These are phyloP conservation scores for Berghia stephanieae DNA, from an alignment of 1,140 invertebrate species.

Conservation along the genomic window DNA sequence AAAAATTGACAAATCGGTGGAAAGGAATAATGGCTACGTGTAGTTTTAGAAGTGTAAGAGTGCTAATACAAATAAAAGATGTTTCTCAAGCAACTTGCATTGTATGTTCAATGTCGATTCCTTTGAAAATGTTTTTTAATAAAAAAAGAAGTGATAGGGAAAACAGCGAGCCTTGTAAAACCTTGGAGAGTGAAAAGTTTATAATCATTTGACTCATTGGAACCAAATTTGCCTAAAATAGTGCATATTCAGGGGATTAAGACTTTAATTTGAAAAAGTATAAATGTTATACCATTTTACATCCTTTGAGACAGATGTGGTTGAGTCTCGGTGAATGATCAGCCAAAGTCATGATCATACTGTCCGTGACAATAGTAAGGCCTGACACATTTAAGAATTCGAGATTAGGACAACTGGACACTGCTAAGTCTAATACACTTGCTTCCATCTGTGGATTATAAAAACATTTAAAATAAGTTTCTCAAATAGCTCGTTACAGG, in stretches of 20 bases:
- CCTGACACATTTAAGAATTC: conserved; percentile 55
- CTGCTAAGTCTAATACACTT: conserved; percentile 45
- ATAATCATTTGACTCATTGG: background rate
- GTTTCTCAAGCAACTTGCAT: too few species aligned
- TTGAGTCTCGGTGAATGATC: conserved; percentile 51
- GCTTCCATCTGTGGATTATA: conserved; percentile 43
- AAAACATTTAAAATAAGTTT: background rate
- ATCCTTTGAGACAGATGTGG: conserved; percentile 56
- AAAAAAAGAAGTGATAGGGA: background rate
- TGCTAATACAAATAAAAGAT: too few species aligned
- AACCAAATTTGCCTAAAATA: background rate
- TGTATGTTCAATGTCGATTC: too few species aligned
- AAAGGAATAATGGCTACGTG: too few species aligned
- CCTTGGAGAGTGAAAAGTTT: background rate
- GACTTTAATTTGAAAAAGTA: background rate
- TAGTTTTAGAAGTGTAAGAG: too few species aligned
- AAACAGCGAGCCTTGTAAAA: background rate
- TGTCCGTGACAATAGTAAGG: conserved; percentile 46
- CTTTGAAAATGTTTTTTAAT: background rate
- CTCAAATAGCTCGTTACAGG: background rate
- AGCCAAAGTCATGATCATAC: conserved; percentile 48
- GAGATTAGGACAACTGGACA: conserved; percentile 50
- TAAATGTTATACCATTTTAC: conserved; percentile 54
- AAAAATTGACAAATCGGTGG: too few species aligned
- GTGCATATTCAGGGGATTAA: background rate